phyloP scores from a whole-genome alignment of 1,140 invertebrate species.

The Pseudomyrmex pallidus region DNA sequence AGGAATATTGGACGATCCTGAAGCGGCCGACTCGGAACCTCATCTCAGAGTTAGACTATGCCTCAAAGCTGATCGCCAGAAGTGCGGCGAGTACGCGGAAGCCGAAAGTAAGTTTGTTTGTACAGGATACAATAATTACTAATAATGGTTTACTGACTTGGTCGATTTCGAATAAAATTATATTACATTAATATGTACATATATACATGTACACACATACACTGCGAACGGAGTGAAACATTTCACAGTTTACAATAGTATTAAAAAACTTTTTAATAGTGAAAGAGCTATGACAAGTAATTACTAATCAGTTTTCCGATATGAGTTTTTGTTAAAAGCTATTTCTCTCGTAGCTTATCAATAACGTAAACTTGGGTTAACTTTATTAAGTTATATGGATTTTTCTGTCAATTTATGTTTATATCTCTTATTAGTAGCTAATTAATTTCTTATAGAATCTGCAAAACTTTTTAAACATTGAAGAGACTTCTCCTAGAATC shows the following conservation, averaged over 20 bases:
- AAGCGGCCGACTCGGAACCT: conserved; percentile 85
- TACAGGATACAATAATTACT: background rate
- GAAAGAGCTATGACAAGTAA: no score
- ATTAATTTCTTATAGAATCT: no score
- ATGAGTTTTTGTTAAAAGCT: background rate
- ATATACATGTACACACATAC: background rate
- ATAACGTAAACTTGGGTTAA: background rate
- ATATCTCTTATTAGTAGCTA: no score
- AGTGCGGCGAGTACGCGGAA: conserved; percentile 93
- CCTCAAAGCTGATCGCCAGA: conserved; percentile 90
- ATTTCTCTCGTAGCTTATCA: background rate
- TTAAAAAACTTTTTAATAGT: background rate
- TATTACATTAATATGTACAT: background rate
- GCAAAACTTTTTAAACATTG: no score
- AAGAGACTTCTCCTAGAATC: no score
- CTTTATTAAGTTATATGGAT: no score
- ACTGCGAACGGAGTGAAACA: no score
- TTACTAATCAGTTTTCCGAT: background rate
- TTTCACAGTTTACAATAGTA: no score
- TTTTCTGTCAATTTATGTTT: no score
- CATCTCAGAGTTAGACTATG: conserved; percentile 92
- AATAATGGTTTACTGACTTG: background rate
- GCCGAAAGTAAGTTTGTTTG: conserved; percentile 89
- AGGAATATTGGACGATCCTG: conserved; percentile 87
- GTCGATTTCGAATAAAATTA: background rate